Conservation (phyloP, 2,797 vertebrate genomes). For the Orientallactaga sibirica region DNA sequence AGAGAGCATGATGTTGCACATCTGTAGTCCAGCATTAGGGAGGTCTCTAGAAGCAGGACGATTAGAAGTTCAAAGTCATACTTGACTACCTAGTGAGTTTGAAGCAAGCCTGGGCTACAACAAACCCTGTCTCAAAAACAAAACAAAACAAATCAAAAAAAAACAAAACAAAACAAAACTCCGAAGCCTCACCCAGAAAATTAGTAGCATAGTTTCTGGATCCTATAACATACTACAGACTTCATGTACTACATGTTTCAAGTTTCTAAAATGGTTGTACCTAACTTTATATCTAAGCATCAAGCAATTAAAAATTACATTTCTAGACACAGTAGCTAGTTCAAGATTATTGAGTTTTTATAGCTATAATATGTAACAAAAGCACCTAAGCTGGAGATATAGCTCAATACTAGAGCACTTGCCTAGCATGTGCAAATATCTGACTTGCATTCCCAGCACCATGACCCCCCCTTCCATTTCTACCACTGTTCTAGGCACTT, state of each 20-base stretch:
- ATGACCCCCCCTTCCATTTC: background rate
- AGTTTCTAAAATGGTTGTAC: background rate
- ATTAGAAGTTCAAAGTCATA: no score
- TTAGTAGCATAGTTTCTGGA: background rate
- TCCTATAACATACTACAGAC: background rate
- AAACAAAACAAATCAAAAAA: no score
- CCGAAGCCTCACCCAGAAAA: background rate
- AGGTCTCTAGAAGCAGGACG: no score
- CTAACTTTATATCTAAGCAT: background rate
- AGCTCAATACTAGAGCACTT: background rate
- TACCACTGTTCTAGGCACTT: background rate
- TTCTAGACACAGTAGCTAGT: background rate
- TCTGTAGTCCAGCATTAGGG: no score
- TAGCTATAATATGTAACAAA: background rate
- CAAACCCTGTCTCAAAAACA: no score
- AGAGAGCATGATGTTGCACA: no score
- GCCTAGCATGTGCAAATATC: background rate
- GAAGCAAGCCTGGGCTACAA: no score
- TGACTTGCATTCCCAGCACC: background rate
- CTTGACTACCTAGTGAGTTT: no score
- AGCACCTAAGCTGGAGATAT: background rate
- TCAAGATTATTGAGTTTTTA: conserved; percentile 25
- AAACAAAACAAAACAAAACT: no score
- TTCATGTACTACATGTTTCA: background rate
- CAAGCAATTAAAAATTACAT: conserved; percentile 42